Conservation (phyloP, 2,888 invertebrate species). For the Sminthurinus aureus region DNA sequence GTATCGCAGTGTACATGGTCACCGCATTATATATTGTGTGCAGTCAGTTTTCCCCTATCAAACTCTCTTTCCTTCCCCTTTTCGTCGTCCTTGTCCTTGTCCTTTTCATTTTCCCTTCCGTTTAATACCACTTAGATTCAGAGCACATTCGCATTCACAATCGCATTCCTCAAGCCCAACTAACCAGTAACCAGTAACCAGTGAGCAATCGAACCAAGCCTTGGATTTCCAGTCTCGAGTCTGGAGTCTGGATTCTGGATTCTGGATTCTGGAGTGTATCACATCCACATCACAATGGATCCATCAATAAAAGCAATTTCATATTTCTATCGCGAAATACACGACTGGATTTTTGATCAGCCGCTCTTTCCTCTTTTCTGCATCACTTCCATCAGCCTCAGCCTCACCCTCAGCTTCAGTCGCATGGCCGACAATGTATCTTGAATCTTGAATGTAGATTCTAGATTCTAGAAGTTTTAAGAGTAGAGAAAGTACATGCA, state of each 20-base stretch:
- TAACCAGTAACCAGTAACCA: too few relatives aligned
- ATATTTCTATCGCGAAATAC: slow-evolving; percentile 16
- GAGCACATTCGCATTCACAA: background rate
- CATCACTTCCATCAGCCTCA: background rate
- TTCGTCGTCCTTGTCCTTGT: too few relatives aligned
- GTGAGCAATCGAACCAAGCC: too few relatives aligned
- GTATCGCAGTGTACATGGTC: too few relatives aligned
- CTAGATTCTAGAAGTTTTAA: too few relatives aligned
- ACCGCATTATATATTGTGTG: too few relatives aligned
- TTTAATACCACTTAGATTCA: background rate
- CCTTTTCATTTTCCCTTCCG: background rate
- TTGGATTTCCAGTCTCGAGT: background rate
- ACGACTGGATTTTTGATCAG: background rate
- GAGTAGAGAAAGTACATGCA: background rate
- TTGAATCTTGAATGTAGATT: too few relatives aligned
- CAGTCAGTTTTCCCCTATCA: too few relatives aligned
- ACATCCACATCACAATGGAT: background rate
- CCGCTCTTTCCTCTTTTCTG: background rate
- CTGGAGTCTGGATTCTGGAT: background rate
- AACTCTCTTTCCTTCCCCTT: background rate
- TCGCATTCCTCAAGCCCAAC: background rate
- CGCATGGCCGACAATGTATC: too few relatives aligned
- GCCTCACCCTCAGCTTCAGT: background rate
- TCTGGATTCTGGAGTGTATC: background rate
- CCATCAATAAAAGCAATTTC: slow-evolving; percentile 25